Conservation (phyloP, 2,113 vertebrate genomes). For the Pseudopipra pipra region DNA sequence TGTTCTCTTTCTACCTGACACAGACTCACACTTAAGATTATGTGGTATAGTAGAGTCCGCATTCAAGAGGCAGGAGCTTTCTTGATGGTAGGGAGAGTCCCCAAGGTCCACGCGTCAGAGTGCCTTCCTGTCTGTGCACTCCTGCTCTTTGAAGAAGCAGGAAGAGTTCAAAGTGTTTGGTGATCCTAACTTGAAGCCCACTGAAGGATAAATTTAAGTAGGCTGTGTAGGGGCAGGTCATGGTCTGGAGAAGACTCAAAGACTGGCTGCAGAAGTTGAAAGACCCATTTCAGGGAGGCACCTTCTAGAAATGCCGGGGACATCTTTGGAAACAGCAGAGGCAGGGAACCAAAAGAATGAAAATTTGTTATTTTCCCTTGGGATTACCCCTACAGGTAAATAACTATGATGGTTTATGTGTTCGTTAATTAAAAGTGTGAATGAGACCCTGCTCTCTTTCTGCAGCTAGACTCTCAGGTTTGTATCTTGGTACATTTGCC, state of each 20-base stretch:
- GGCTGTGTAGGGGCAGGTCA: neutral
- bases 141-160: neutral
- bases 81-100: neutral
- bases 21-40: neutral
- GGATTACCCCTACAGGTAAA: neutral
- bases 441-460: neutral
- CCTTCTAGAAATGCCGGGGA: neutral
- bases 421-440: neutral
- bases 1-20: neutral
- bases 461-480: neutral
- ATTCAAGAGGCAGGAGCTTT: neutral
- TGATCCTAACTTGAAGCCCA: neutral
- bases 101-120: neutral
- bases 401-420: neutral
- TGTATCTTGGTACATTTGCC: neutral
- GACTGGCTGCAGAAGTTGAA: neutral
- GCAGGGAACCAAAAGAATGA: neutral
- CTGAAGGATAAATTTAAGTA: neutral
- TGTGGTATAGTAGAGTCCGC: neutral
- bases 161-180: neutral
- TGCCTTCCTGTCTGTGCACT: neutral
- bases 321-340: neutral
- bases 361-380: neutral
- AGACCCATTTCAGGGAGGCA: neutral
- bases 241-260: neutral